phyloP scores from a whole-genome alignment of 2,888 invertebrate species.

The Apamea anceps region DNA sequence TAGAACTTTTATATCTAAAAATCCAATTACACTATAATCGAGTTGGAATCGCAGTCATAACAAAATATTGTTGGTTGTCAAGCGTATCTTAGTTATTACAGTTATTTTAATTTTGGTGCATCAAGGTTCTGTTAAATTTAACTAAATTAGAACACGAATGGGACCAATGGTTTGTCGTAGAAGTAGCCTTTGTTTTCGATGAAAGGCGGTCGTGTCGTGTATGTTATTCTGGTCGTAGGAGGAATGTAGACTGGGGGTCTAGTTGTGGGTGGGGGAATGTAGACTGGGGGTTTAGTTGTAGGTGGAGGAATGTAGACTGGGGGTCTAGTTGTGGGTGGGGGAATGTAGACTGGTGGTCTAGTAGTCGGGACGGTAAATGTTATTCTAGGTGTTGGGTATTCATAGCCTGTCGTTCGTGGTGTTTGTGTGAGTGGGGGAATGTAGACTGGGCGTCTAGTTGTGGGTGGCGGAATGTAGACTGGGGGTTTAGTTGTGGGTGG shows the following conservation, averaged over 20 bases:
- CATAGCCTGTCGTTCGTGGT: conserved; percentile 75
- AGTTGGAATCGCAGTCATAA: conserved; percentile 12
- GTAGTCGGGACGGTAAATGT: conserved; percentile 76
- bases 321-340: conserved; percentile 40
- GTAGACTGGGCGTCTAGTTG: neutral
- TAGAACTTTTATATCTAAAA: conserved; percentile 38
- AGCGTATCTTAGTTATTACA: neutral
- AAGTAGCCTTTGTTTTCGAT: conserved; percentile 84
- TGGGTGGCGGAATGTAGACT: neutral
- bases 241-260: conserved; percentile 54
- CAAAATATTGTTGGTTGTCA: neutral
- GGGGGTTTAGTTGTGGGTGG: neutral
- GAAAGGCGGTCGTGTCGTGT: conserved; percentile 81
- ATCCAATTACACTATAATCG: neutral
- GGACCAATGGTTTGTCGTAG: conserved; percentile 86
- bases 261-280: conserved; percentile 30
- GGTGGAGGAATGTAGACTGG: conserved; percentile 55
- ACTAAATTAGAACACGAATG: conserved; percentile 83
- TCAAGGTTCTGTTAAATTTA: conserved; percentile 51
- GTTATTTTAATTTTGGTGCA: conserved; percentile 57
- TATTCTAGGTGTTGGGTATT: conserved; percentile 75
- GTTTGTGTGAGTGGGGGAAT: conserved; percentile 25
- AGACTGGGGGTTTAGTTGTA: conserved; percentile 54
- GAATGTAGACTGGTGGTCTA: conserved; percentile 38
- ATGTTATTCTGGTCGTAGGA: conserved; percentile 68